Percentiles rank a stretch among this genome's conserved stretches.
phyloP scores from a whole-genome alignment of 2,797 vertebrate species.

The Xiphophorus birchmanni region DNA sequence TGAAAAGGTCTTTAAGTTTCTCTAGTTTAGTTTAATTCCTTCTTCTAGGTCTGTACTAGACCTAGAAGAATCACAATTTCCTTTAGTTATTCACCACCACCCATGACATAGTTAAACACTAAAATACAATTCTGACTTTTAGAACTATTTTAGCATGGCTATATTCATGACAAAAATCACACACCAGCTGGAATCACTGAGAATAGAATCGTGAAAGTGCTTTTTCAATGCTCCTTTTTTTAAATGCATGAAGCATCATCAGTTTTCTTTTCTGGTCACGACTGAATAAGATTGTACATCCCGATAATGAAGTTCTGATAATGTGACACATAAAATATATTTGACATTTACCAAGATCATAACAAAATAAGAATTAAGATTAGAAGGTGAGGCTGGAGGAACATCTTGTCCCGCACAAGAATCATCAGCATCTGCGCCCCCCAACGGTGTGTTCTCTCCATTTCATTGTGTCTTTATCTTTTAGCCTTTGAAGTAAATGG shows the following conservation, averaged over 20 bases:
- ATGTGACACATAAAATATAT: neutral
- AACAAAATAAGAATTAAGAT: neutral
- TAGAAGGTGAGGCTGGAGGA: neutral
- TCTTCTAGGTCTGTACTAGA: neutral
- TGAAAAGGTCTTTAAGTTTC: neutral
- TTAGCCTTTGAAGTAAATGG: neutral
- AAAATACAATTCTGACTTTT: too few relatives aligned
- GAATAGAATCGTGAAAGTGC: too few relatives aligned
- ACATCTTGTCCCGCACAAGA: neutral
- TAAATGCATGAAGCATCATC: neutral
- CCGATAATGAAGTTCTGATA: neutral
- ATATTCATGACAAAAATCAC: too few relatives aligned
- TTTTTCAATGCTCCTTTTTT: too few relatives aligned
- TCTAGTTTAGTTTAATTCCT: neutral
- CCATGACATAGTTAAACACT: too few relatives aligned
- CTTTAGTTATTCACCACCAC: neutral
- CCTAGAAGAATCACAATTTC: neutral
- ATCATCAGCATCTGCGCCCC: neutral
- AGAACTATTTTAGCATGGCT: too few relatives aligned
- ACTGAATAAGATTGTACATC: neutral
- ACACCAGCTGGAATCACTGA: too few relatives aligned
- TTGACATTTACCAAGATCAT: neutral
- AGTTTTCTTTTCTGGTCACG: neutral
- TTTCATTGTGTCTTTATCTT: neutral
- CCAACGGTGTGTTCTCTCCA: neutral